A percentile compares a stretch with the other conserved stretches of the same genome.
Evolutionary conservation across 2,888 invertebrate species (phyloP).

Genomic region (Cacoxenus indagator): DNA sequence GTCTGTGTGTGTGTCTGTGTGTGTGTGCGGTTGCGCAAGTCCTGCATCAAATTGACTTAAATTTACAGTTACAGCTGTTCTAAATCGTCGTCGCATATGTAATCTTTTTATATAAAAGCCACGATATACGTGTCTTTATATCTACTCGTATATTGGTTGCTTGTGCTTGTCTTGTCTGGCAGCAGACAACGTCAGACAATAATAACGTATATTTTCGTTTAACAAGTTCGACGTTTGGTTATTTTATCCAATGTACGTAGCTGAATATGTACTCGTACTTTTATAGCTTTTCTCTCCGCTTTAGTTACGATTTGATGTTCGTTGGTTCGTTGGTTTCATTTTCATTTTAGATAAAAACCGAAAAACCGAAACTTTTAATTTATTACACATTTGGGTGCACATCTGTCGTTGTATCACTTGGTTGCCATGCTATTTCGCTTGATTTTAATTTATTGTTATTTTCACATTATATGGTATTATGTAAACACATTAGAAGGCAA

Average conservation of each 20-base stretch:
- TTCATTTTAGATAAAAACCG: not conserved
- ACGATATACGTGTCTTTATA: too few relatives aligned
- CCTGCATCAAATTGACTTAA: constrained; percentile 34
- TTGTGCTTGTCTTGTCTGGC: constrained; percentile 29
- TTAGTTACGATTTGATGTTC: not conserved
- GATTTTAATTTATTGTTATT: constrained; percentile 55
- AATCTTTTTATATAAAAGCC: constrained; percentile 7
- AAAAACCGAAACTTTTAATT: constrained; percentile 24
- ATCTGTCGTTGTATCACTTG: constrained; percentile 22
- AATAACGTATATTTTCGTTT: constrained; percentile 31
- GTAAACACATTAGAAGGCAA: constrained; percentile 52
- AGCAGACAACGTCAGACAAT: constrained; percentile 41
- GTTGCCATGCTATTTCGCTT: constrained; percentile 35
- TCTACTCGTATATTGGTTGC: not conserved
- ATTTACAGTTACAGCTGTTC: constrained; percentile 37
- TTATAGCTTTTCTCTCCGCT: not conserved
- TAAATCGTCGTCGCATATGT: constrained; percentile 34
- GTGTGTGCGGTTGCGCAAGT: constrained; percentile 15
- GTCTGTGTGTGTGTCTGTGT: constrained; percentile 25
- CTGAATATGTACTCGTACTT: not conserved
- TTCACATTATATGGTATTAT: constrained; percentile 52
- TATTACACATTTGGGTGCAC: constrained; percentile 23
- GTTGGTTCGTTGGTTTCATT: not conserved
- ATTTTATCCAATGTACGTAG: not conserved
- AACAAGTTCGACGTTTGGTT: not conserved